phyloP scores from a whole-genome alignment of 2,888 invertebrate genomes.

The Eulithis testata region DNA sequence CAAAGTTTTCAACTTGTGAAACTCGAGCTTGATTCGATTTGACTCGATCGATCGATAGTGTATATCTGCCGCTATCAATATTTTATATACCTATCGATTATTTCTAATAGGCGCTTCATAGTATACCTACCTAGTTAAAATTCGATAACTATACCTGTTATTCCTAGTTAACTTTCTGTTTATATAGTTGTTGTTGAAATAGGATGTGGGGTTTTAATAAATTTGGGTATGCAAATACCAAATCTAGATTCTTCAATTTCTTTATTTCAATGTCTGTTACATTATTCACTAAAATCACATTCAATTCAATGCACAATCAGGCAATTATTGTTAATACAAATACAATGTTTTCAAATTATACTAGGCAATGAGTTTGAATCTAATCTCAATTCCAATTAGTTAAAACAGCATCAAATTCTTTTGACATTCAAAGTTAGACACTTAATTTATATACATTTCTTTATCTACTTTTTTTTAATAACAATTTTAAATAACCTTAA shows the following conservation, averaged over 20 bases:
- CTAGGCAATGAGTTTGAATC: conserved; percentile 18
- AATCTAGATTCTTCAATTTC: conserved; percentile 6
- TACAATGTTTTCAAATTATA: conserved; percentile 30
- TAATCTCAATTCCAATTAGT: conserved; percentile 28
- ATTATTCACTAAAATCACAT: conserved; percentile 62
- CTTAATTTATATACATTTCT: conserved; percentile 33
- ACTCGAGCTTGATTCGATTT: no score
- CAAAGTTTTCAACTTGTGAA: no score
- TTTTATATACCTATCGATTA: no score
- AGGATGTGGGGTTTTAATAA: background rate
- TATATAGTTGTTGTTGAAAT: no score
- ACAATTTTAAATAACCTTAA: conserved; percentile 19
- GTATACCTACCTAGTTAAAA: no score
- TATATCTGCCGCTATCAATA: no score
- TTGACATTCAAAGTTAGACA: conserved; percentile 4
- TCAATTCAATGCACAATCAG: conserved; percentile 62
- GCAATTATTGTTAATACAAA: conserved; percentile 46
- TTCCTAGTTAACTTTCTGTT: no score
- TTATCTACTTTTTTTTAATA: conserved; percentile 37
- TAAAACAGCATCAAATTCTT: conserved; percentile 18
- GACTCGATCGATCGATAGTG: no score
- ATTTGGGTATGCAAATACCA: background rate
- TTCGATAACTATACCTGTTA: no score
- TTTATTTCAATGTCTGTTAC: conserved; percentile 53
- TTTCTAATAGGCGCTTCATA: no score